Conservation (phyloP, 1,140 invertebrate genomes). For the Bombyx mandarina region DNA sequence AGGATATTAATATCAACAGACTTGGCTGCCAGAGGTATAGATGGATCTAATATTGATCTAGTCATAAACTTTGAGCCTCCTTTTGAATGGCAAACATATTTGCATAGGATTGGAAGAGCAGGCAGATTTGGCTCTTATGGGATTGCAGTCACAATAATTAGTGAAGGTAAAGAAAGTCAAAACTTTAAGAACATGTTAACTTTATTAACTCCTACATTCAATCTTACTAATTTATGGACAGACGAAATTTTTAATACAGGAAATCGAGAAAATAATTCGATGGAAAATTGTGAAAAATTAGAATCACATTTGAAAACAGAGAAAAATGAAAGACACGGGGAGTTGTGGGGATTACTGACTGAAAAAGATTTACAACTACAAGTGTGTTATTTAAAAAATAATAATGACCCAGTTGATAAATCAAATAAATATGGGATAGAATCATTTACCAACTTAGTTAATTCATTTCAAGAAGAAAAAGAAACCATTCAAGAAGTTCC, state of each 20-base stretch:
- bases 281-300: conserved; percentile 77
- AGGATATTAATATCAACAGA: conserved; percentile 93
- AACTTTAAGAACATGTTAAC: conserved; percentile 73
- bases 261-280: conserved; percentile 66
- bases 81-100: conserved; percentile 86
- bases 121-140: conserved; percentile 90
- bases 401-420: conserved; percentile 20
- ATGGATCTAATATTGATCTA: conserved; percentile 92
- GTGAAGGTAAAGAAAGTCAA: conserved; percentile 72
- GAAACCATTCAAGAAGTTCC: not conserved
- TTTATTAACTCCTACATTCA: conserved; percentile 27
- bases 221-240: conserved; percentile 38
- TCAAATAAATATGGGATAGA: conserved; percentile 20
- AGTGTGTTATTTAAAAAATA: not conserved
- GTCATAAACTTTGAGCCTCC: conserved; percentile 95
- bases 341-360: conserved; percentile 32
- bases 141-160: conserved; percentile 78
- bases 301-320: conserved; percentile 31
- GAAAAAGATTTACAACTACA: conserved; percentile 4
- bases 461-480: conserved; percentile 20
- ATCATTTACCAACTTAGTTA: conserved; percentile 33
- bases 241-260: conserved; percentile 14
- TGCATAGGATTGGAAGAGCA: conserved; percentile 95
- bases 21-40: conserved; percentile 89
- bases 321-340: conserved; percentile 10